Conservation (phyloP, 2,113 vertebrate genomes). For the Morphnarchus princeps region DNA sequence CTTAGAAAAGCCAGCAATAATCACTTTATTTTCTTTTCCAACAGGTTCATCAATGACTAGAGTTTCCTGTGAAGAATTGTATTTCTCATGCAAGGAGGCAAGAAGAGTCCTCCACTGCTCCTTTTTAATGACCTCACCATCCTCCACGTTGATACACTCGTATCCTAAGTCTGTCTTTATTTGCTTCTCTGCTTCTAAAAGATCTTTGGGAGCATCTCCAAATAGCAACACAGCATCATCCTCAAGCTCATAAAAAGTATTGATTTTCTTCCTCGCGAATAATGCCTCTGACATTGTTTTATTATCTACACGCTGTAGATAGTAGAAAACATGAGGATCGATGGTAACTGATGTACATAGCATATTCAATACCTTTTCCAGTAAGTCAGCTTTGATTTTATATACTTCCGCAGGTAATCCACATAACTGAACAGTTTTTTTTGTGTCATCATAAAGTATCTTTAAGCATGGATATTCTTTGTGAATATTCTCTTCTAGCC, state of each 20-base stretch:
- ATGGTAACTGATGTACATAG: constrained; percentile 44
- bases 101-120: constrained; percentile 71
- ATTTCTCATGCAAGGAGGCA: not conserved
- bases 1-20: constrained; percentile 72
- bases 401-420: constrained; percentile 77
- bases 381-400: constrained; percentile 67
- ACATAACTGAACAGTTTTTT: constrained; percentile 59
- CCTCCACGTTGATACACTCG: constrained; percentile 63
- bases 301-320: constrained; percentile 66
- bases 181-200: constrained; percentile 74
- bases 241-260: constrained; percentile 70
- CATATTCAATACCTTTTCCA: constrained; percentile 56
- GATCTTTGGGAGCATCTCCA: constrained; percentile 44
- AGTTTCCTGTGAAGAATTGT: constrained; percentile 27
- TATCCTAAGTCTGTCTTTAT: constrained; percentile 61
- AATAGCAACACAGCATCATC: constrained; percentile 56
- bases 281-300: constrained; percentile 67
- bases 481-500: constrained; percentile 49
- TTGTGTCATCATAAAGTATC: constrained; percentile 49
- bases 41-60: constrained; percentile 30
- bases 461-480: constrained; percentile 66
- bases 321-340: constrained; percentile 61
- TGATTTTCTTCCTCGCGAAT: constrained; percentile 71
- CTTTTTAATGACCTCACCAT: constrained; percentile 55
- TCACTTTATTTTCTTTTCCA: constrained; percentile 48